These are phyloP conservation scores for Eupithecia insigniata DNA, from an alignment of 2,888 invertebrate genomes.

Conservation along the genomic window DNA sequence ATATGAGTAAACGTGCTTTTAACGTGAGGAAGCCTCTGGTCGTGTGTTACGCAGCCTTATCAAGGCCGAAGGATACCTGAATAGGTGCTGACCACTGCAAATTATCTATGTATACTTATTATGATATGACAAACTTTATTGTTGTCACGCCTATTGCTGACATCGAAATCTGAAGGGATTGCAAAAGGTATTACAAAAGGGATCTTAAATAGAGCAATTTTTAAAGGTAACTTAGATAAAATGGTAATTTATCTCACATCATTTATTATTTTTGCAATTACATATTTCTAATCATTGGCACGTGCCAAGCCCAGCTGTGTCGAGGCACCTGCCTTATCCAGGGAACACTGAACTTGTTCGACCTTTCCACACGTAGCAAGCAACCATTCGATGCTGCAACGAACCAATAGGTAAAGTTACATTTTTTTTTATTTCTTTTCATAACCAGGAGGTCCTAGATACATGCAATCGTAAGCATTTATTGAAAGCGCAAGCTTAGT, in stretches of 20 bases:
- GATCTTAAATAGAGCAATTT: background rate
- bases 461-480: background rate
- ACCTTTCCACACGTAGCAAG: constrained; percentile 55
- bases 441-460: background rate
- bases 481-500: background rate
- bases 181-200: background rate
- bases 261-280: constrained; percentile 33
- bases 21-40: too few species aligned
- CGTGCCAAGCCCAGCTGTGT: constrained; percentile 56
- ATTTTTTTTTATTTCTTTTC: background rate
- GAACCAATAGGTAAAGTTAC: background rate
- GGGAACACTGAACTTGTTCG: constrained; percentile 61
- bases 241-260: constrained; percentile 32
- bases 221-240: background rate
- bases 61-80: too few species aligned
- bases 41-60: too few species aligned
- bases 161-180: too few species aligned
- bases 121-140: too few species aligned
- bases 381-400: constrained; percentile 27
- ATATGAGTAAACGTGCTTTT: too few species aligned
- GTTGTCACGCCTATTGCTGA: too few species aligned
- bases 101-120: too few species aligned
- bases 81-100: too few species aligned
- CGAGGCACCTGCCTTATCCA: constrained; percentile 60
- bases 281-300: constrained; percentile 42